phyloP scores from a whole-genome alignment of 2,888 invertebrate species.

The Caenorhabditis imperialis region DNA sequence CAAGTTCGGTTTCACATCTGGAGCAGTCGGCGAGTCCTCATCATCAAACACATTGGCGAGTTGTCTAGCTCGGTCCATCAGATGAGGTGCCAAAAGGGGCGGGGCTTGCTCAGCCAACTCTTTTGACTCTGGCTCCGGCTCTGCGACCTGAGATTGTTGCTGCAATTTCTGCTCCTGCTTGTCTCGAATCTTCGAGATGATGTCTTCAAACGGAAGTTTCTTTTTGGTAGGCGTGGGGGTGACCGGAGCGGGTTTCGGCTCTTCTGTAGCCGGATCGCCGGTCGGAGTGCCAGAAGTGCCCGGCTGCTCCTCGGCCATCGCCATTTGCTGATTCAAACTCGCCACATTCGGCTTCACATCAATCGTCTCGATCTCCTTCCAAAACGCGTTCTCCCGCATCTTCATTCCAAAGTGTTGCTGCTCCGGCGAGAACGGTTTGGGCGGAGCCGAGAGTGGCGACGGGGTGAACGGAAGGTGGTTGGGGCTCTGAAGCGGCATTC shows the following conservation, averaged over 20 bases:
- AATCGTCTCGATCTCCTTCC: slow-evolving; percentile 15
- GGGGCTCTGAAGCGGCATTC: slow-evolving; percentile 47
- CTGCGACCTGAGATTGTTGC: not conserved
- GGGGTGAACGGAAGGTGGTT: slow-evolving; percentile 42
- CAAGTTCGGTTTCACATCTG: slow-evolving; percentile 4
- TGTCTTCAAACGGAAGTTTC: slow-evolving; percentile 35
- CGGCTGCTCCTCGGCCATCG: not conserved
- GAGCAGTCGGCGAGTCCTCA: not conserved
- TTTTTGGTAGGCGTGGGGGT: slow-evolving; percentile 23
- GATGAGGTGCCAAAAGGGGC: slow-evolving; percentile 18
- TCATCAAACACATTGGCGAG: slow-evolving; percentile 32
- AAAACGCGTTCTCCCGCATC: slow-evolving; percentile 22
- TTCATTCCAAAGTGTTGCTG: slow-evolving; percentile 29
- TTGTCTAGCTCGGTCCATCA: slow-evolving; percentile 25
- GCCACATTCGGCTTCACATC: slow-evolving; percentile 34
- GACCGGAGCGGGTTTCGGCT: slow-evolving; percentile 8
- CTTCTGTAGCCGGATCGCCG: not conserved
- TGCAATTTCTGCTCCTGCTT: slow-evolving; percentile 36
- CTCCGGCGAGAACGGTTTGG: slow-evolving; percentile 40
- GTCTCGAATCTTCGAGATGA: slow-evolving; percentile 28
- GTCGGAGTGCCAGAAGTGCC: not conserved
- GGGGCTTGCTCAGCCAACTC: slow-evolving; percentile 8
- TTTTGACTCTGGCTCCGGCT: not conserved
- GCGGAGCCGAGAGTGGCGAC: slow-evolving; percentile 43
- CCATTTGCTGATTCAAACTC: slow-evolving; percentile 17